Conservation (phyloP, 2,888 invertebrate species). For the Cryptocephalus primarius region DNA sequence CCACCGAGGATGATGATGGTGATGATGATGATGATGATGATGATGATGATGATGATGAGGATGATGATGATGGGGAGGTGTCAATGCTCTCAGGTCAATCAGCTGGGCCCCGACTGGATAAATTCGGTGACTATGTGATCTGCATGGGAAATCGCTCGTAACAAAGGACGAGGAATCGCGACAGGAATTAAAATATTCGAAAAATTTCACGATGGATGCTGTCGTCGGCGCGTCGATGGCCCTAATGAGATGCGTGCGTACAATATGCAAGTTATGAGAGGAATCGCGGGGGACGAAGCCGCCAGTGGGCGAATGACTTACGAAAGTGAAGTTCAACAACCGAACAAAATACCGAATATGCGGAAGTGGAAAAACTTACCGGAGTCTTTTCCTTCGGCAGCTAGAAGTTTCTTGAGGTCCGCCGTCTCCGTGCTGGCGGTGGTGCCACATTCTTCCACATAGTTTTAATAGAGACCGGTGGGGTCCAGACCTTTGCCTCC, state of each 20-base stretch:
- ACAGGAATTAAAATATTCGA: slow-evolving; percentile 1
- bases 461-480: slow-evolving; percentile 34
- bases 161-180: not conserved
- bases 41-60: too few species aligned
- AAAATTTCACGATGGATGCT: slow-evolving; percentile 5
- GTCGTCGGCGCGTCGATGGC: slow-evolving; percentile 4
- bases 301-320: slow-evolving; percentile 27
- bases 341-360: slow-evolving; percentile 18
- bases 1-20: slow-evolving; percentile 6
- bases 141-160: slow-evolving; percentile 17
- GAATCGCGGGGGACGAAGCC: slow-evolving; percentile 21
- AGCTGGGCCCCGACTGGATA: slow-evolving; percentile 18
- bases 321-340: slow-evolving; percentile 29
- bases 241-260: slow-evolving; percentile 11
- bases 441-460: slow-evolving; percentile 29
- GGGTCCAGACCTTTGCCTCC: slow-evolving; percentile 31
- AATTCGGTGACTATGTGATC: slow-evolving; percentile 29
- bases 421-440: slow-evolving; percentile 33
- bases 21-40: slow-evolving; percentile 13
- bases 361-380: slow-evolving; percentile 30
- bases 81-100: slow-evolving; percentile 30
- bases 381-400: slow-evolving; percentile 36
- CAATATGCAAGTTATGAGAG: slow-evolving; percentile 17
- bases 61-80: slow-evolving; percentile 25
- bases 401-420: slow-evolving; percentile 38